Base-by-base conservation (phyloP, 1,140 invertebrate species). In the Drosophila neocordata region DNA sequence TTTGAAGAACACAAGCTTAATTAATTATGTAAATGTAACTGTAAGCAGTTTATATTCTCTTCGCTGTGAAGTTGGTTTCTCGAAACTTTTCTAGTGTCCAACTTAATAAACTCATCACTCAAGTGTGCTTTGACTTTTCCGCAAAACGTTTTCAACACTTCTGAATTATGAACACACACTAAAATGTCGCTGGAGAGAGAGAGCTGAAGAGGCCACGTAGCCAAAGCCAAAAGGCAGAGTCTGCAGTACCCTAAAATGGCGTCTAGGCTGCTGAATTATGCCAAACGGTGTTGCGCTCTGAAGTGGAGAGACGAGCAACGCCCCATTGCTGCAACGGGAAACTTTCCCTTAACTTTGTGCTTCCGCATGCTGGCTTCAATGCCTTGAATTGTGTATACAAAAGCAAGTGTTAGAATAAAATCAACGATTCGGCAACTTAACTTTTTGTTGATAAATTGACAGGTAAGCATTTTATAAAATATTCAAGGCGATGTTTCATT, bases 101-200 rank as follows among this genome's bases (percentile, higher is more conserved):
- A 69, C 58, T 73, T 77, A 65, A 69, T 63, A 70, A 77, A 70
- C 72, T 77, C 71, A 77, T 77, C 73, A 79, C 65, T 79, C 77
- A 76, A 79, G 77, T 69, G 62, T 65, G 68, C 73, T 76, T 73
- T 55, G 65, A 67, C 73, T 78, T 76, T 60, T 38, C 51, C 51
- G 64, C 60, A 76, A 76, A 76, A 67, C 68, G 76, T 67, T 65
- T 72, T 62, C 69, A 79, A 73, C 77, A 79, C 73, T 79, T 73
- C 52, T 68, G 70, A 77, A 79, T 77, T 73, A 77, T 73, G 65
- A 73, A 62, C 77, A 73, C 35, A 58, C 62, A 60, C 68, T 69
- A 73, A 68, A 65, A 62, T 69, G 60, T 68, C 69, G 56, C 63
- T 60, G 8, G 18, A 72, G 73, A 62, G 64, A 55, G n/a, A 62